Evolutionary conservation across 2,113 vertebrate species (phyloP).

Genomic region (Halcyon malimbica): DNA sequence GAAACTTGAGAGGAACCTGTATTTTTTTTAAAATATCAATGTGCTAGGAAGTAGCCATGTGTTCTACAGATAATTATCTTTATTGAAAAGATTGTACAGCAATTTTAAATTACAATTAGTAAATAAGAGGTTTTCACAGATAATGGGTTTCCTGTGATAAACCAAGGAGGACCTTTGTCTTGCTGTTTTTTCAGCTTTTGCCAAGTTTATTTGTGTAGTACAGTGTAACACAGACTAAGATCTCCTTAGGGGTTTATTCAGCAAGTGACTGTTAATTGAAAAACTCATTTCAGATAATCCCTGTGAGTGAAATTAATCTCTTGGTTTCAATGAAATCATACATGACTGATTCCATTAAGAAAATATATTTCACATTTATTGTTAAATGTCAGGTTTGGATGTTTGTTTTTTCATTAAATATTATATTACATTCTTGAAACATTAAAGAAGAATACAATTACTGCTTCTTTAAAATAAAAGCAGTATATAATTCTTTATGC

Average conservation of each 20-base stretch:
- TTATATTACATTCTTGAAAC: not conserved
- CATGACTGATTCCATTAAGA: not conserved
- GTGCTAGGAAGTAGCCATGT: not conserved
- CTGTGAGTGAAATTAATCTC: slow-evolving; percentile 47
- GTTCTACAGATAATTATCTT: slow-evolving; percentile 26
- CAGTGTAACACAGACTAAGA: not conserved
- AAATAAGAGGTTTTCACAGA: slow-evolving; percentile 46
- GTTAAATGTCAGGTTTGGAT: not conserved
- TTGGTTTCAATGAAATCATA: not conserved
- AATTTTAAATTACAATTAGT: slow-evolving; percentile 38
- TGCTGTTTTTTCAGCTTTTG: slow-evolving; percentile 15
- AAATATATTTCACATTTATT: not conserved
- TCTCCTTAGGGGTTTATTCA: slow-evolving; percentile 39
- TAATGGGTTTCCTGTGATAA: slow-evolving; percentile 7
- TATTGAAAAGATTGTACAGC: not conserved
- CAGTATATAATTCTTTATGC: not conserved
- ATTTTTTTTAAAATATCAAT: not conserved
- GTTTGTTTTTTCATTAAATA: not conserved
- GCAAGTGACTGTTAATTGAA: slow-evolving; percentile 64
- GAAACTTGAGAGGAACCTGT: not conserved
- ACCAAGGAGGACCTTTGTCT: slow-evolving; percentile 12
- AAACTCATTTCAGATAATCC: slow-evolving; percentile 38
- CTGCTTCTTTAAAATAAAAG: not conserved
- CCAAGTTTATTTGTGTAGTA: slow-evolving; percentile 23
- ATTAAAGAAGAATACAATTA: not conserved